Evolutionary conservation across 2,797 vertebrate species (phyloP).

Genomic region (Semotilus atromaculatus): DNA sequence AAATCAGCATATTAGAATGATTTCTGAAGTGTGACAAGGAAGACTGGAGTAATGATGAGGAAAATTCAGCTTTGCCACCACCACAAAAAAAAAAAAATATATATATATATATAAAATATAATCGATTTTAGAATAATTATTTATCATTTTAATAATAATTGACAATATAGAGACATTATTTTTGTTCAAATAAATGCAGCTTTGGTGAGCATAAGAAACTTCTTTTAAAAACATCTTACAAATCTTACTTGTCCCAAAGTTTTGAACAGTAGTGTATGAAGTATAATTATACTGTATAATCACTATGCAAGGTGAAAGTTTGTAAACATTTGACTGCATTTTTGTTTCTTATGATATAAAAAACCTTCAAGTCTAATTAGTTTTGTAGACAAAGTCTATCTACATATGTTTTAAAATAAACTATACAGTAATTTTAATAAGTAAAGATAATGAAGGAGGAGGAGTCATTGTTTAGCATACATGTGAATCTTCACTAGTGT

Average conservation of each 20-base stretch:
- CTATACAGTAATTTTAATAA: not conserved
- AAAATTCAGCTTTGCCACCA: not conserved
- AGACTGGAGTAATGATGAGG: not conserved
- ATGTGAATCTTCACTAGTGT: not conserved
- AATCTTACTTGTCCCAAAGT: not conserved
- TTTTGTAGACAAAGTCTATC: not conserved
- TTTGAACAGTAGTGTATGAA: not conserved
- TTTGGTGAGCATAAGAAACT: not conserved
- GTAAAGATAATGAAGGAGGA: not conserved
- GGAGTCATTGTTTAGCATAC: not conserved
- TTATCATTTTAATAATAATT: not conserved
- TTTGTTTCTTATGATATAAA: not conserved
- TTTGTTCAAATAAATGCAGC: not conserved
- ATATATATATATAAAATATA: not conserved
- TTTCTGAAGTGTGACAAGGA: not conserved
- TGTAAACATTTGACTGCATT: not conserved
- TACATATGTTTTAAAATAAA: not conserved
- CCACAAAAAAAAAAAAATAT: not conserved
- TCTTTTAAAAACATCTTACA: too few species aligned
- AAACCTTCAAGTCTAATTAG: not conserved
- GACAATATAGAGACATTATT: not conserved
- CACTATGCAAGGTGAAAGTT: not conserved
- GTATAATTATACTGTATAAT: not conserved
- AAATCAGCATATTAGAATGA: not conserved
- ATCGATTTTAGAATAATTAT: not conserved